Evolutionary conservation across 2,888 invertebrate species (phyloP), one percentile per base, ranked within the genome.

Genomic region (Pristionchus exspectatus): DNA sequence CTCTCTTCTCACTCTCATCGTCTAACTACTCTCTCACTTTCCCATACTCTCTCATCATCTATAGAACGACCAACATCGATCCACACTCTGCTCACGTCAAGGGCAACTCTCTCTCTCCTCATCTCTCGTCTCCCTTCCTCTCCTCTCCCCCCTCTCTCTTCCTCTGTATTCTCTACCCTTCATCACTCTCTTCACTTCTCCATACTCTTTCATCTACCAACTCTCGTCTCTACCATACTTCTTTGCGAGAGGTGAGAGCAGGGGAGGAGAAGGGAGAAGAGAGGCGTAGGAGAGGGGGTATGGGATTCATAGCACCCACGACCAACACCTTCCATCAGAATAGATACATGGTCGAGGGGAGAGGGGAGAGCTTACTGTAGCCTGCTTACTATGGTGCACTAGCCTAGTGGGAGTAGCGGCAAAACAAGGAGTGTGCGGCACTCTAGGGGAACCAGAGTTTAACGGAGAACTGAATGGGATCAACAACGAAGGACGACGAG

Each of bases 61-160:
- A 84, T 27, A 84, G 84, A 84, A 84, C 84, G 59, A 84, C 56
- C 84, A 77, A 27, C 84, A 84, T 84, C 84, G 84, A 84, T 84
- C 54, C 81, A n/a, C 81, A 14, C 50, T 44, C 74, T 18, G 77
- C 77, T 44, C 77, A 84, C 84, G 84, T 84, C 84, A 84, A 84
- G 84, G 84, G 84, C 84, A 84, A 77, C 44, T 44, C 44, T 44
- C 77, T 9, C 83, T 30, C 54, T 16, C 33, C 56, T 30, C 18
- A 30, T 56, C 74, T 9, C 74, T 33, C 33, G 27, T 54, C 18
- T 18, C 30, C 27, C 83, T 18, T 54, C 18, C 84, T 27, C 54
- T 56, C 12, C 44, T 30, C 56, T 84, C 54, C 21, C 56, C 84
- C 56, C 56, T 84, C 84, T 18, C 50, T 33, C 30, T 56, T 56